Conservation (phyloP, 1,140 invertebrate genomes). For the Glomeris maerens region DNA sequence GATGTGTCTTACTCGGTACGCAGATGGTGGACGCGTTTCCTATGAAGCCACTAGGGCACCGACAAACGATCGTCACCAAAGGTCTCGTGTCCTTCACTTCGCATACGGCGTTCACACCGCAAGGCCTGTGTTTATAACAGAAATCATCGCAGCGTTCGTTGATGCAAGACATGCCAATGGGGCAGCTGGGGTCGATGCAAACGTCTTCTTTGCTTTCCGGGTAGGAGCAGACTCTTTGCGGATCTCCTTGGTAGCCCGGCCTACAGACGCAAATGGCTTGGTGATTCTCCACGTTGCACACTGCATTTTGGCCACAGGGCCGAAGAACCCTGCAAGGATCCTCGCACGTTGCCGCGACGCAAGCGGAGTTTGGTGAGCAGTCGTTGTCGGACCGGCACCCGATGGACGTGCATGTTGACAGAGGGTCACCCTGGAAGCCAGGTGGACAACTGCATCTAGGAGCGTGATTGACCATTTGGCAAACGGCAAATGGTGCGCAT, state of each 20-base stretch:
- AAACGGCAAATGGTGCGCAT: conserved; percentile 22
- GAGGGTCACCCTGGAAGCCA: conserved; percentile 17
- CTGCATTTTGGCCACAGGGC: conserved; percentile 22
- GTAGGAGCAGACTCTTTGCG: conserved; percentile 36
- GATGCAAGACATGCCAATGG: conserved; percentile 61
- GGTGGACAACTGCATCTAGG: conserved; percentile 20
- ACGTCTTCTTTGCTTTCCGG: conserved; percentile 1
- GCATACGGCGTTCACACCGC: conserved; percentile 52
- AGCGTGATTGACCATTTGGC: conserved; percentile 19
- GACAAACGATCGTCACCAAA: conserved; percentile 72
- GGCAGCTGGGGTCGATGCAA: conserved; percentile 58
- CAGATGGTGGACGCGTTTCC: conserved; percentile 73
- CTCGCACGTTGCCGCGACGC: conserved; percentile 23
- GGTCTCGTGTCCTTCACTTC: conserved; percentile 62
- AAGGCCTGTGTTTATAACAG: conserved; percentile 59
- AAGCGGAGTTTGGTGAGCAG: conserved; percentile 24
- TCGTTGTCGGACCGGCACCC: conserved; percentile 22
- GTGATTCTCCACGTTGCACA: conserved; percentile 24
- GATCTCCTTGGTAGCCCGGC: conserved; percentile 57
- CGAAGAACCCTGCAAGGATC: conserved; percentile 21
- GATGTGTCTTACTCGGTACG: conserved; percentile 26
- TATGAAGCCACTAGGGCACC: conserved; percentile 70
- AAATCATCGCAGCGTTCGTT: conserved; percentile 67
- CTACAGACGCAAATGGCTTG: conserved; percentile 51
- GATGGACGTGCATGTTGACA: conserved; percentile 15